Conservation (phyloP, 2,113 vertebrate species). For the Galemys pyrenaicus region DNA sequence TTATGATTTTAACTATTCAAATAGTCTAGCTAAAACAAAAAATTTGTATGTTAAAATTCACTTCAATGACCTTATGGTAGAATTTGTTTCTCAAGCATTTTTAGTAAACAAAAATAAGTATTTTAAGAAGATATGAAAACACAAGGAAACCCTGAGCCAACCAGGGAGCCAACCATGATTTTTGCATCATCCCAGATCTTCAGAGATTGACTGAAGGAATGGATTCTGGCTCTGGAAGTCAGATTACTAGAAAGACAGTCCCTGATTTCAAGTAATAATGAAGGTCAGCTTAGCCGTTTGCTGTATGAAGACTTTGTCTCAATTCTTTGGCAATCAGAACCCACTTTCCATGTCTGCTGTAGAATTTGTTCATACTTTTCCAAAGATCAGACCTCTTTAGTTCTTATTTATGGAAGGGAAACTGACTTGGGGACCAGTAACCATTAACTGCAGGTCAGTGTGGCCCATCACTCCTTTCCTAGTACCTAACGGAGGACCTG, state of each 20-base stretch:
- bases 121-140: not conserved
- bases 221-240: not conserved
- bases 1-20: not conserved
- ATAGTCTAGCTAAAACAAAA: not conserved
- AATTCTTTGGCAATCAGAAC: not conserved
- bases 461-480: not conserved
- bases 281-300: not conserved
- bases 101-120: not conserved
- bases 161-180: not conserved
- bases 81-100: not conserved
- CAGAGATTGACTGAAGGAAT: too few relatives aligned
- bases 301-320: not conserved
- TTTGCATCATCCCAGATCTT: not conserved
- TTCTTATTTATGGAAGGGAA: not conserved
- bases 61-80: fast-evolving
- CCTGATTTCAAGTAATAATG: not conserved
- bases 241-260: not conserved
- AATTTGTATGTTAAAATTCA: not conserved
- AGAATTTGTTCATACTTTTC: not conserved
- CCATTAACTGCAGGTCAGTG: not conserved
- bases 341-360: not conserved
- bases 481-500: not conserved
- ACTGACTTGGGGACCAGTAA: not conserved
- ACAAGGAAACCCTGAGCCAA: not conserved
- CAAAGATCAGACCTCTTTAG: not conserved